phyloP scores from a whole-genome alignment of 1,140 invertebrate species.

The Centruroides sculpturatus region DNA sequence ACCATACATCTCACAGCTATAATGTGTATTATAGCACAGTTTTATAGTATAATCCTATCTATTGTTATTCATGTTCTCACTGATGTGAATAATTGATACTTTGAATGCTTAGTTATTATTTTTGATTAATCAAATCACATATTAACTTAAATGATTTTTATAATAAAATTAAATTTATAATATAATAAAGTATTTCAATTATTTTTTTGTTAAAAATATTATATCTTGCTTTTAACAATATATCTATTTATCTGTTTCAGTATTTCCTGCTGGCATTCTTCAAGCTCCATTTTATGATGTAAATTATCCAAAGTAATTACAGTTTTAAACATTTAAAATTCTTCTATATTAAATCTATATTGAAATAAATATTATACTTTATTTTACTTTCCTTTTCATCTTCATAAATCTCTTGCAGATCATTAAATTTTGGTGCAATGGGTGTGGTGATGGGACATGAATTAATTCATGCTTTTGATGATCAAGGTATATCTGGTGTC shows the following conservation, averaged over 20 bases:
- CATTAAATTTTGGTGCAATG: constrained; percentile 90
- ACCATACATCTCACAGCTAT: too few relatives aligned
- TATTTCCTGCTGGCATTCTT: constrained; percentile 89
- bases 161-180: too few relatives aligned
- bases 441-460: constrained; percentile 94
- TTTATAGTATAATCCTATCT: too few relatives aligned
- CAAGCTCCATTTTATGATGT: constrained; percentile 88
- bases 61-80: too few relatives aligned
- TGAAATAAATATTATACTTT: not conserved
- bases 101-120: too few relatives aligned
- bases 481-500: constrained; percentile 50
- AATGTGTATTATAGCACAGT: too few relatives aligned
- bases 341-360: not conserved
- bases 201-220: too few relatives aligned
- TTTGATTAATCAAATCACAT: too few relatives aligned
- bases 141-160: too few relatives aligned
- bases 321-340: not conserved
- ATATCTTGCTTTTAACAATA: not conserved
- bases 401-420: constrained; percentile 22
- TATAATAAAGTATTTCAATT: too few relatives aligned
- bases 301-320: constrained; percentile 52
- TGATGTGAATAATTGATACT: too few relatives aligned
- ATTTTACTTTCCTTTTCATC: not conserved
- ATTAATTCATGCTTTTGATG: constrained; percentile 88
- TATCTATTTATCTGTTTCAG: constrained; percentile 33